Conservation (phyloP, 2,888 invertebrate species). For the Dexiosoma caninum region DNA sequence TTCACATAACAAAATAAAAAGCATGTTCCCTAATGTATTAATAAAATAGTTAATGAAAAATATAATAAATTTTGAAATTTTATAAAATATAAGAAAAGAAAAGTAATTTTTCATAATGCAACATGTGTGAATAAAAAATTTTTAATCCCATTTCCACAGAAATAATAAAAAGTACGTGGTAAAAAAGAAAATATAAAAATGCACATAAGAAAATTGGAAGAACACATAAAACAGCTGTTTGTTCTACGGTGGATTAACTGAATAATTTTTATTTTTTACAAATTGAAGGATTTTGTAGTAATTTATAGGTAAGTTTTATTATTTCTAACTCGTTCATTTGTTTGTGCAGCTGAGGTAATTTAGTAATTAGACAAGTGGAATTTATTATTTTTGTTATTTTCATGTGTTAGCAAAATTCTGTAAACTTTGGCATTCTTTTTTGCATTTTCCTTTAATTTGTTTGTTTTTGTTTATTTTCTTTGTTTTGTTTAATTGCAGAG, state of each 20-base stretch:
- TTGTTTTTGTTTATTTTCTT: no score
- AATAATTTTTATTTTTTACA: not conserved
- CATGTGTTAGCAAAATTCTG: no score
- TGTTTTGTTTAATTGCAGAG: no score
- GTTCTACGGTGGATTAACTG: not conserved
- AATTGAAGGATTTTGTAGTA: not conserved
- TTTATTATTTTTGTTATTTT: no score
- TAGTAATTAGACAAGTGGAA: not conserved
- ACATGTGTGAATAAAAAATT: conserved; percentile 56
- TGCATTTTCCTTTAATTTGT: no score
- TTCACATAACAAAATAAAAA: not conserved
- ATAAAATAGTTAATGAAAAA: not conserved
- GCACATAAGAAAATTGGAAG: conserved; percentile 26
- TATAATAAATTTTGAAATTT: not conserved
- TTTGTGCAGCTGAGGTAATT: not conserved
- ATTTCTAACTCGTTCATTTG: no score
- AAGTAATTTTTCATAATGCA: conserved; percentile 29
- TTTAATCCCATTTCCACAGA: conserved; percentile 18
- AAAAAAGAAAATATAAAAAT: conserved; percentile 47
- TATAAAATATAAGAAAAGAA: not conserved
- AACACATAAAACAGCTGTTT: conserved; percentile 54
- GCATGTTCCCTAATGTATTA: not conserved
- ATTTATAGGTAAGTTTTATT: conserved; percentile 30
- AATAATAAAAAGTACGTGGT: conserved; percentile 16
- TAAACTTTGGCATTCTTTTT: no score